These are phyloP conservation scores for Marmota flaviventris DNA, from an alignment of 2,113 vertebrate genomes.

Conservation along the genomic window DNA sequence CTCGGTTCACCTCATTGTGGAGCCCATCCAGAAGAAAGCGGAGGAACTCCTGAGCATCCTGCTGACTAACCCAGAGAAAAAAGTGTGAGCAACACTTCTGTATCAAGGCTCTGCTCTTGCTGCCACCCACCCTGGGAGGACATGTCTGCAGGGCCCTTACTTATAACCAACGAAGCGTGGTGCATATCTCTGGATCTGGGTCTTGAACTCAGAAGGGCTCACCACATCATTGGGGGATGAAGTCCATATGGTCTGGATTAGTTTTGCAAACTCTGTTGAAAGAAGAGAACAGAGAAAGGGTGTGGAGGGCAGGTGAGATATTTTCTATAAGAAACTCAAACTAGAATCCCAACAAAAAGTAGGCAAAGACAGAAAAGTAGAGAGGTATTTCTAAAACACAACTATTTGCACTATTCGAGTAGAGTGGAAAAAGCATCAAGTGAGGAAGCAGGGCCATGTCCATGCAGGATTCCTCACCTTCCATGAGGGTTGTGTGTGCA, in stretches of 20 bases:
- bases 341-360: not conserved
- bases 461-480: constrained; percentile 86
- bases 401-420: accelerated
- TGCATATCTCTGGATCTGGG: constrained; percentile 96
- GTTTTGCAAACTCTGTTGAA: constrained; percentile 94
- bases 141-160: constrained; percentile 86
- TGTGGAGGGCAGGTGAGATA: not conserved
- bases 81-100: not conserved
- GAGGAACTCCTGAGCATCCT: constrained; percentile 98
- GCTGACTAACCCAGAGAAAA: constrained; percentile 90
- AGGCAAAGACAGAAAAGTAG: not conserved
- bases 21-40: constrained; percentile 96
- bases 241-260: constrained; percentile 96
- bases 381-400: not conserved
- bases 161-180: constrained; percentile 97
- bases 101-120: not conserved
- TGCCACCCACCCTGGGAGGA: accelerated
- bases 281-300: not conserved
- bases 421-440: accelerated
- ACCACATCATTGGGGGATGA: constrained; percentile 93
- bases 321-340: not conserved
- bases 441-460: not conserved
- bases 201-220: constrained; percentile 96
- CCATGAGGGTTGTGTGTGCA: constrained; percentile 91
- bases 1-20: constrained; percentile 96